Evolutionary conservation across 2,888 invertebrate species (phyloP).

Genomic region (Epiblema foenella): DNA sequence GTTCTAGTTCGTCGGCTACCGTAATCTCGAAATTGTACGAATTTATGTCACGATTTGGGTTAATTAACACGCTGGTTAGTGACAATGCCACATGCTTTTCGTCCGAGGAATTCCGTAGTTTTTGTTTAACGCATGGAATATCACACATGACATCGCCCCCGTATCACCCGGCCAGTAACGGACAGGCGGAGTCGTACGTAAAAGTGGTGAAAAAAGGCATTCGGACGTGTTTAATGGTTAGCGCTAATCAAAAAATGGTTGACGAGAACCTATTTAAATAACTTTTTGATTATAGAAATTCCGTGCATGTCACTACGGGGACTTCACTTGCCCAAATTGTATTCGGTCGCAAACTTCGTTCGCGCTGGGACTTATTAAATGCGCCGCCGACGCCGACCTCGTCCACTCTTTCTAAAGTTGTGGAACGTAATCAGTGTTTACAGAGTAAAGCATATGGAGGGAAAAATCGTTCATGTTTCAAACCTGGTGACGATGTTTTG

Average conservation of each 20-base stretch:
- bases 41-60: constrained; percentile 11
- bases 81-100: constrained; percentile 1
- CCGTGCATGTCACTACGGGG: neutral
- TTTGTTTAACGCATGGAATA: neutral
- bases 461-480: no score
- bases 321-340: no score
- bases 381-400: no score
- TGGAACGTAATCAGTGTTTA: no score
- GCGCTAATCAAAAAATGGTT: neutral
- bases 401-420: no score
- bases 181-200: no score
- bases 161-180: neutral
- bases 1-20: neutral
- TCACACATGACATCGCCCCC: neutral
- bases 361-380: no score
- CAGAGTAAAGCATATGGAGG: neutral
- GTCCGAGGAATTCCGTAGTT: neutral
- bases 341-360: no score
- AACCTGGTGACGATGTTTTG: no score
- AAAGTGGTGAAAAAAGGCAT: neutral
- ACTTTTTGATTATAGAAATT: neutral
- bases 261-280: neutral
- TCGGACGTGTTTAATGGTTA: neutral
- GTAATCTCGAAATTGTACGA: constrained; percentile 1
- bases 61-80: constrained; percentile 2